Conservation (phyloP, 2,888 invertebrate species). For the Homarus gammarus region DNA sequence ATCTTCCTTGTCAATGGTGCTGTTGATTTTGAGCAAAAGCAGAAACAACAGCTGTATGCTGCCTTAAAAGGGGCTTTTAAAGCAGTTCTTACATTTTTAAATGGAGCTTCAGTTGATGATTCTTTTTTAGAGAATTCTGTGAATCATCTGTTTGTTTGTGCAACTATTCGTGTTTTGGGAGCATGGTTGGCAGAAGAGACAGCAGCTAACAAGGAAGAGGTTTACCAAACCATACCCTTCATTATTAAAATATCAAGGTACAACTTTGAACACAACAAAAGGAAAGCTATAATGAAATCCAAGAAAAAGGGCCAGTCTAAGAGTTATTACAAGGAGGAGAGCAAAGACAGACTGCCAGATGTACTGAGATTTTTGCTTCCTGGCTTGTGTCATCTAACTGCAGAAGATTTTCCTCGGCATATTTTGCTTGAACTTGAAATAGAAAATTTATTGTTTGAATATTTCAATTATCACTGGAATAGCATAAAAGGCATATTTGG, state of each 20-base stretch:
- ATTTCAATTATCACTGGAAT: constrained; percentile 76
- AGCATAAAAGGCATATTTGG: constrained; percentile 38
- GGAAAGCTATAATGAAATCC: constrained; percentile 45
- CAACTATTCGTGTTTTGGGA: constrained; percentile 85
- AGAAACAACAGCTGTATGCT: constrained; percentile 93
- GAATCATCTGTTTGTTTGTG: constrained; percentile 84
- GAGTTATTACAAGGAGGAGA: background rate
- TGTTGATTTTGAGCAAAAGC: constrained; percentile 85
- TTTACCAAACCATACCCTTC: constrained; percentile 89
- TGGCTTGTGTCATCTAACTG: constrained; percentile 92
- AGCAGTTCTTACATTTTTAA: constrained; percentile 87
- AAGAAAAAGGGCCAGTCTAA: constrained; percentile 58
- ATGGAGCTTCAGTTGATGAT: constrained; percentile 66
- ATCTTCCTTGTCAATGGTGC: constrained; percentile 82
- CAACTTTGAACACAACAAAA: constrained; percentile 82
- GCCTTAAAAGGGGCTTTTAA: constrained; percentile 93
- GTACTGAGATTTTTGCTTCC: constrained; percentile 90
- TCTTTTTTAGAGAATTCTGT: constrained; percentile 42
- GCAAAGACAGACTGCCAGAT: constrained; percentile 81
- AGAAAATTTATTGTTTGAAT: constrained; percentile 77
- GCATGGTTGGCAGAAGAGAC: constrained; percentile 76
- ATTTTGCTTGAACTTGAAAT: constrained; percentile 84
- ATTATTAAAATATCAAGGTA: constrained; percentile 89
- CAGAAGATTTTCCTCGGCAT: constrained; percentile 92
- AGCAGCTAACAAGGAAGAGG: constrained; percentile 88